A percentile compares a stretch with the other conserved stretches of the same genome.
These are phyloP conservation scores for Chaenocephalus aceratus DNA, from an alignment of 2,113 vertebrate genomes.

Conservation along the genomic window DNA sequence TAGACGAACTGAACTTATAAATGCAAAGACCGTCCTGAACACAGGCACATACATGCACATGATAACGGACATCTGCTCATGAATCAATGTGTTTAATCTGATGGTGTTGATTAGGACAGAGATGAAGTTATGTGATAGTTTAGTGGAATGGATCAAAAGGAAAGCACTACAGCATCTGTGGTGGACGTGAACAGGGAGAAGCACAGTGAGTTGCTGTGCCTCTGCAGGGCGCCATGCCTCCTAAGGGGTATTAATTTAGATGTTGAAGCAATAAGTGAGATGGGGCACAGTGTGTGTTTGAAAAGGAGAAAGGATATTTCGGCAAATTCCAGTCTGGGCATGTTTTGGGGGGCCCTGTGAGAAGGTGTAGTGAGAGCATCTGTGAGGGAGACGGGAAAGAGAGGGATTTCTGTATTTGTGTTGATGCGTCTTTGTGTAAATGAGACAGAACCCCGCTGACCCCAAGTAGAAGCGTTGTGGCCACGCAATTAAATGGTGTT, in stretches of 20 bases:
- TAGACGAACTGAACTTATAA: neutral
- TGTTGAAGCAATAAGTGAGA: conserved; percentile 64
- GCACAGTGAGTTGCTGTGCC: conserved; percentile 31
- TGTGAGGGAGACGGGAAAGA: conserved; percentile 32
- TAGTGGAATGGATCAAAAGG: conserved; percentile 34
- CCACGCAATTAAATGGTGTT: conserved; percentile 82
- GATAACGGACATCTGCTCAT: conserved; percentile 8
- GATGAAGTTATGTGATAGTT: conserved; percentile 11
- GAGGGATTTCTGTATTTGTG: conserved; percentile 38
- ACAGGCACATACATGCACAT: neutral
- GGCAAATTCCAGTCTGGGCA: conserved; percentile 70
- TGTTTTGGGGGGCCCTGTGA: conserved; percentile 61
- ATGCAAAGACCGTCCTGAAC: conserved; percentile 7
- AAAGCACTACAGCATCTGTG: conserved; percentile 40
- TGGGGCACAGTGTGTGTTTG: conserved; percentile 69
- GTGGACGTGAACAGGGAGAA: conserved; percentile 35
- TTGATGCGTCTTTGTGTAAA: conserved; percentile 60
- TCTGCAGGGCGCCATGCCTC: conserved; percentile 61
- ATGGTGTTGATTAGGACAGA: conserved; percentile 53
- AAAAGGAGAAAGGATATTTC: conserved; percentile 64
- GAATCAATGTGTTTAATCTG: conserved; percentile 36
- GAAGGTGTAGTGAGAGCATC: conserved; percentile 49
- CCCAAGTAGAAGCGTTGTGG: conserved; percentile 64
- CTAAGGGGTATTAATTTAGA: conserved; percentile 77
- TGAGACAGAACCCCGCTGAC: conserved; percentile 71